A percentile compares a stretch with the other conserved stretches of the same genome.
Conservation (phyloP, 1,140 invertebrate species). For the Saxidomus purpurata region DNA sequence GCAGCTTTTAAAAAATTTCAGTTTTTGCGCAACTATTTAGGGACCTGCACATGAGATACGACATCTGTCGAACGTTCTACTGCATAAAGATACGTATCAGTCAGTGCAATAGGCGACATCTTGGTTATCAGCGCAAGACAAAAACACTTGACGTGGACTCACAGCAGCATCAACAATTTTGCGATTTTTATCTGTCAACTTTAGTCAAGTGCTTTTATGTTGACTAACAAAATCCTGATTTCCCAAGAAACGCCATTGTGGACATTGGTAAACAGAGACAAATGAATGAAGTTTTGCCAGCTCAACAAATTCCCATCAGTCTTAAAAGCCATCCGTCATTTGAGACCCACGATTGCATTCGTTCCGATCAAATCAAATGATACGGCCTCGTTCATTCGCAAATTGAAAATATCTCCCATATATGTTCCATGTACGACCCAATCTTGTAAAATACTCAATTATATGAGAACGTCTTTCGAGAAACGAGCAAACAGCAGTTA, state of each 20-base stretch:
- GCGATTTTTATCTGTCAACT: not conserved
- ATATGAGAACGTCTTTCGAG: constrained; percentile 36
- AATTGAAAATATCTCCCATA: constrained; percentile 63
- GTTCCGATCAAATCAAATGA: constrained; percentile 57
- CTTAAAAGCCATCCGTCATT: constrained; percentile 50
- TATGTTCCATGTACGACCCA: constrained; percentile 39
- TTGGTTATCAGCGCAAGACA: not conserved
- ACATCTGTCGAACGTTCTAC: too few species aligned
- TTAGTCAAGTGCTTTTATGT: not conserved
- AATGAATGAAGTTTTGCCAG: constrained; percentile 15
- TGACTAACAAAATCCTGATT: constrained; percentile 6
- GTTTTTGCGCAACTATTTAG: too few species aligned
- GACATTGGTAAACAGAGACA: constrained; percentile 26
- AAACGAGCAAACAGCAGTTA: constrained; percentile 40
- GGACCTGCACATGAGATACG: too few species aligned
- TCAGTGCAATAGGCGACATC: too few species aligned
- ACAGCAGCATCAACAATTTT: not conserved
- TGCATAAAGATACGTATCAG: too few species aligned
- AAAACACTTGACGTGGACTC: not conserved
- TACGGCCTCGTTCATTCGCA: constrained; percentile 47
- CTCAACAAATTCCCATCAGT: constrained; percentile 46
- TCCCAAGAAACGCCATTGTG: constrained; percentile 23
- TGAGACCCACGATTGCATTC: constrained; percentile 27
- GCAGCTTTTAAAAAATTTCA: too few species aligned
- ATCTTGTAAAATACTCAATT: constrained; percentile 67